Evolutionary conservation across 2,888 invertebrate species (phyloP).

Genomic region (Cetonia aurata): DNA sequence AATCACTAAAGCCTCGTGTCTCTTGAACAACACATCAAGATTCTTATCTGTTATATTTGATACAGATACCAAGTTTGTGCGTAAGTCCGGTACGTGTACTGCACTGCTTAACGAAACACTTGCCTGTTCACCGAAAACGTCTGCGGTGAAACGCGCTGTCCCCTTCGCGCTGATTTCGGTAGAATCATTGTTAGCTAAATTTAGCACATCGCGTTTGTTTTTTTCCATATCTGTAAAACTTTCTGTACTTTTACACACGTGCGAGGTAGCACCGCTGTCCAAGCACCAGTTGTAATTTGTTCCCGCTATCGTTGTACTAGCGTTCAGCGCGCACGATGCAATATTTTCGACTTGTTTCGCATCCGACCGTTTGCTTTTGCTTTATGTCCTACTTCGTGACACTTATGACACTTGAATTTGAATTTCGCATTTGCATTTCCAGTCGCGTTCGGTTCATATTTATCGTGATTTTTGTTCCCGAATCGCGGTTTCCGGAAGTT

Average conservation of each 20-base stretch:
- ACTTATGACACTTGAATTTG: neutral
- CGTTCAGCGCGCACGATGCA: neutral
- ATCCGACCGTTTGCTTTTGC: neutral
- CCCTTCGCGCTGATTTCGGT: constrained; percentile 3
- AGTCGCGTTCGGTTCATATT: no score
- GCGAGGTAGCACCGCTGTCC: constrained; percentile 45
- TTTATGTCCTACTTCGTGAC: neutral
- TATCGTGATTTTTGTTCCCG: no score
- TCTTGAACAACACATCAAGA: constrained; percentile 13
- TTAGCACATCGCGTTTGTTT: no score
- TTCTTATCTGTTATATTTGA: constrained; percentile 18
- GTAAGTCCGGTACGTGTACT: constrained; percentile 32
- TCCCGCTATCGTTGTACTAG: neutral
- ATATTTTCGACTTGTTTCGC: neutral
- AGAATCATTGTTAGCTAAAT: neutral
- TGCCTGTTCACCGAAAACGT: neutral
- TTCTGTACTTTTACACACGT: constrained; percentile 33
- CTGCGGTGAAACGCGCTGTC: neutral
- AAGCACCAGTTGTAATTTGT: constrained; percentile 40
- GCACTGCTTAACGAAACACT: neutral
- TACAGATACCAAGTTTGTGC: constrained; percentile 44
- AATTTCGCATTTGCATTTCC: neutral
- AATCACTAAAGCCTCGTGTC: constrained; percentile 7
- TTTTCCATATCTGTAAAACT: no score
- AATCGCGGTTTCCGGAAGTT: no score